Percentiles rank a stretch among this genome's conserved stretches.
phyloP scores from a whole-genome alignment of 2,113 vertebrate species.

The Psittacula cyanocephala region DNA sequence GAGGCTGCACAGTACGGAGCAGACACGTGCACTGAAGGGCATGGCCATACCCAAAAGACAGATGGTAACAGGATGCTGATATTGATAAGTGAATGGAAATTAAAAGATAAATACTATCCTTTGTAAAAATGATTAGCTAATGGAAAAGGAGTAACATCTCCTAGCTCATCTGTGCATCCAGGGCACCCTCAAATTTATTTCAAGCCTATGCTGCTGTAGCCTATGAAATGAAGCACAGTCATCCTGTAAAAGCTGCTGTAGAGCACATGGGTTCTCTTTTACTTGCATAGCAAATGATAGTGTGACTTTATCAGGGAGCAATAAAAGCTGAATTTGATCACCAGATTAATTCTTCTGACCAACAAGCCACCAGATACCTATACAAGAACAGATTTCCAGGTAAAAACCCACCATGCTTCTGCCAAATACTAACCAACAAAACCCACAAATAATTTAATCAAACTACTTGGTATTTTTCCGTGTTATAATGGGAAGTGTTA shows the following conservation, averaged over 20 bases:
- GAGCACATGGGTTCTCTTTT: neutral
- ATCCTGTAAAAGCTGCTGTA: neutral
- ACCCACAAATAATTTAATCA: neutral
- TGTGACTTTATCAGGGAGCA: neutral
- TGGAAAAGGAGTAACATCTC: neutral
- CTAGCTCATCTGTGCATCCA: neutral
- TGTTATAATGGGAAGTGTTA: neutral
- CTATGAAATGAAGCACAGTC: neutral
- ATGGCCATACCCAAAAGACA: neutral
- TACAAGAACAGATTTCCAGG: neutral
- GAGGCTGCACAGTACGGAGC: neutral
- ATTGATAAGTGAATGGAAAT: neutral
- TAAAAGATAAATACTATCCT: neutral
- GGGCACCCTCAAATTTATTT: neutral
- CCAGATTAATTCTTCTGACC: neutral
- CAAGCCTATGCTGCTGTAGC: neutral
- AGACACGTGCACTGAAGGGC: neutral
- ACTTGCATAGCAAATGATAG: neutral
- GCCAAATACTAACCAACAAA: neutral
- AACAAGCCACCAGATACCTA: neutral
- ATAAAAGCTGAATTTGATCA: neutral
- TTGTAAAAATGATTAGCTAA: neutral
- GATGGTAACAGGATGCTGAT: neutral
- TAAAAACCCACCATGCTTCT: neutral
- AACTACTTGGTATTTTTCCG: neutral